A percentile compares a stretch with the other conserved stretches of the same genome.
phyloP scores from a whole-genome alignment of 2,797 vertebrate genomes.

The Adrianichthys oophorus region DNA sequence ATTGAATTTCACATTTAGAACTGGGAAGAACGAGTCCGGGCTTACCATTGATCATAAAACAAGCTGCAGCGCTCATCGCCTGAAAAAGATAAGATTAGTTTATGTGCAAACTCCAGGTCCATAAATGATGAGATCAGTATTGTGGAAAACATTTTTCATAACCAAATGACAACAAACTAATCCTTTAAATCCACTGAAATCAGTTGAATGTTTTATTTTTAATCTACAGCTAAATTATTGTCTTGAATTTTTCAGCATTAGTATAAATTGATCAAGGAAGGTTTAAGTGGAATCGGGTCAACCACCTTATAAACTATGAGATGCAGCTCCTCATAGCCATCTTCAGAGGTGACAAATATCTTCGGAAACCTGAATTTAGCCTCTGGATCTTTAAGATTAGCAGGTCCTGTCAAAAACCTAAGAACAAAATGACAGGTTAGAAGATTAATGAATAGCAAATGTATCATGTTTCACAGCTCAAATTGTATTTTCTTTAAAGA shows the following conservation, averaged over 20 bases:
- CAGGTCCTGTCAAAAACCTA: conserved; percentile 96
- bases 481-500: too few species aligned
- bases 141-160: not conserved
- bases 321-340: conserved; percentile 92
- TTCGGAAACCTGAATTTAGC: conserved; percentile 94
- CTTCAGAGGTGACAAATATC: conserved; percentile 92
- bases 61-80: conserved; percentile 98
- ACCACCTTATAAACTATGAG: conserved; percentile 97
- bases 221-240: conserved; percentile 6
- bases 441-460: too few species aligned
- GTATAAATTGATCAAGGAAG: too few species aligned
- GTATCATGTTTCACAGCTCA: too few species aligned
- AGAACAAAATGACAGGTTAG: conserved; percentile 14
- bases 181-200: conserved; percentile 36
- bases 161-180: conserved; percentile 24
- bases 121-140: conserved; percentile 36
- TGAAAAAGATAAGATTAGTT: conserved; percentile 62
- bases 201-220: conserved; percentile 24
- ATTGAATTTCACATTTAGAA: too few species aligned
- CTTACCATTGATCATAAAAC: conserved; percentile 96
- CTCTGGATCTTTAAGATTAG: conserved; percentile 94
- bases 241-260: too few species aligned
- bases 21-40: too few species aligned
- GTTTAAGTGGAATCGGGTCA: too few species aligned
- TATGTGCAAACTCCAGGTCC: conserved; percentile 34